A percentile compares a stretch with the other conserved stretches of the same genome.
These are phyloP conservation scores for Synergus umbraculus DNA, from an alignment of 2,888 invertebrate genomes.

Conservation along the genomic window DNA sequence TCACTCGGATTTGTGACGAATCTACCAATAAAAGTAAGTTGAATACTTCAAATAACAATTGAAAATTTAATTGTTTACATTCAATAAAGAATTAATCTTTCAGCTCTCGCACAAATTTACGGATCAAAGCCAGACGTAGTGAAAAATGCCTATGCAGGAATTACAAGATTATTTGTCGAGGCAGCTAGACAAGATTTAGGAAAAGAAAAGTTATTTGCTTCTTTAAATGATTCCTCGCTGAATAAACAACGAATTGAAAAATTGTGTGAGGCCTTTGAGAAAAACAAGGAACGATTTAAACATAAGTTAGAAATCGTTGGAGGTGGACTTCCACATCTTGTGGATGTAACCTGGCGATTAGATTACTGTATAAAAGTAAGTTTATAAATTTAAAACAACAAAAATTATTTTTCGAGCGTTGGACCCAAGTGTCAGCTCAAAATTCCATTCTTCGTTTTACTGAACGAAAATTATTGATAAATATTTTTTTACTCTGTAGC, in stretches of 20 bases:
- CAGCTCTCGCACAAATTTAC: constrained; percentile 63
- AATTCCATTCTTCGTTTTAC: too few species aligned
- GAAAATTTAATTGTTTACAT: constrained; percentile 17
- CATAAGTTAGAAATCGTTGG: constrained; percentile 68
- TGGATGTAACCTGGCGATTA: constrained; percentile 74
- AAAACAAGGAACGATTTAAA: constrained; percentile 63
- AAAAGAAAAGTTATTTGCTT: constrained; percentile 61
- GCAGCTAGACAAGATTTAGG: constrained; percentile 68
- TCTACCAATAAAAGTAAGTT: constrained; percentile 63
- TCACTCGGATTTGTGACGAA: constrained; percentile 59
- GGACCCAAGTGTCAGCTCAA: too few species aligned
- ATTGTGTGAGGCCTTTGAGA: constrained; percentile 64
- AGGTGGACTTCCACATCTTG: constrained; percentile 68
- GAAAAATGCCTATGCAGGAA: constrained; percentile 67
- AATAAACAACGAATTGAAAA: constrained; percentile 63
- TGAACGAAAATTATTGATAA: too few species aligned
- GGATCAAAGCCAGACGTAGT: constrained; percentile 65
- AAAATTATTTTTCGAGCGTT: too few species aligned
- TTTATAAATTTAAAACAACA: not conserved
- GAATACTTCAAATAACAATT: not conserved
- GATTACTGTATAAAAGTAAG: constrained; percentile 75
- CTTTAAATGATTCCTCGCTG: constrained; percentile 60
- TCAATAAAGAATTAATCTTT: constrained; percentile 37
- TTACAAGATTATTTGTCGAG: constrained; percentile 69
- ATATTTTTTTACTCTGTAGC: too few species aligned